These are phyloP conservation scores for Cheilosia scutellata DNA, from an alignment of 2,888 invertebrate species.

Conservation along the genomic window DNA sequence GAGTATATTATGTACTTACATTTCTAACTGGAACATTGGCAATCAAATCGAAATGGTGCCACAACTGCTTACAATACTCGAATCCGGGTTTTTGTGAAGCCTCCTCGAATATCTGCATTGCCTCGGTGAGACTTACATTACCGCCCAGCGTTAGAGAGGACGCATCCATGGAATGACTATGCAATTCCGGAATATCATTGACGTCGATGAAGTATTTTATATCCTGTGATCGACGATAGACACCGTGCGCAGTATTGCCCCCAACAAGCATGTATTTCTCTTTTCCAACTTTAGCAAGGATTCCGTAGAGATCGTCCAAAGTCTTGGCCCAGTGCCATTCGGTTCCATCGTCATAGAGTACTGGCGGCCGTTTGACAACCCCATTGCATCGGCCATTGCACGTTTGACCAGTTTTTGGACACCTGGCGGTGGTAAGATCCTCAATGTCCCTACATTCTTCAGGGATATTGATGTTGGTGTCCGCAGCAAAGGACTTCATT, in stretches of 20 bases:
- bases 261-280: conserved; percentile 88
- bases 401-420: conserved; percentile 82
- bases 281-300: conserved; percentile 79
- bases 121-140: conserved; percentile 85
- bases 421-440: conserved; percentile 80
- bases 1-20: conserved; percentile 83
- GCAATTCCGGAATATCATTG: conserved; percentile 86
- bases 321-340: conserved; percentile 81
- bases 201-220: conserved; percentile 87
- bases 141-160: conserved; percentile 78
- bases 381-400: conserved; percentile 82
- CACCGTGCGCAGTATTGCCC: conserved; percentile 91
- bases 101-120: conserved; percentile 84
- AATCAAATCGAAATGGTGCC: conserved; percentile 87
- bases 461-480: conserved; percentile 85
- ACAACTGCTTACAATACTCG: conserved; percentile 84
- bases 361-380: conserved; percentile 19
- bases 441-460: conserved; percentile 85
- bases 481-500: conserved; percentile 90
- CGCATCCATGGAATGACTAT: conserved; percentile 82
- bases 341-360: conserved; percentile 78
- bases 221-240: conserved; percentile 81
- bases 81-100: conserved; percentile 84
- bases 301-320: conserved; percentile 78
- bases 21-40: conserved; percentile 89